Evolutionary conservation across 2,797 vertebrate species (phyloP), one percentile per base, ranked within the genome.

Genomic region (Psittacula echo): DNA sequence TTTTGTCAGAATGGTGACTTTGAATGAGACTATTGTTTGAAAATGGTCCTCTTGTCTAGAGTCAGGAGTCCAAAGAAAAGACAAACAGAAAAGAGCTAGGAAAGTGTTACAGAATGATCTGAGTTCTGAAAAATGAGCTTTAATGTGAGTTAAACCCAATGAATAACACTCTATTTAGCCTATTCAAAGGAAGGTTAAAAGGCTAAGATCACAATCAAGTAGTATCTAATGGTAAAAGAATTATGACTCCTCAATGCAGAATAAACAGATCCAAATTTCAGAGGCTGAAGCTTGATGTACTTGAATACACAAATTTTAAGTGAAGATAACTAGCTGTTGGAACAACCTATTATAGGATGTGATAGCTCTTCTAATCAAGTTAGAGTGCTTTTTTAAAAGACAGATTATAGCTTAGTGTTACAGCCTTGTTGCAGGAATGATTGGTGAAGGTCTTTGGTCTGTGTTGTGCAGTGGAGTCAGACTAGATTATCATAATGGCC

Each of bases 291-390:
- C 24, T 61, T 78, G 7, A 70, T 34, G 20, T 60, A 74, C 53
- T 84, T 67, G 34, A 34, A 85, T 30, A 78, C 9, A 47, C 13
- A 94, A 44, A 86, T 66, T 83, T 68, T 70, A 53, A 83, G 70
- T 2, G 4, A 95, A n/a, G 23, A 61, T 88, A 91, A 90, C 70
- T 85, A 77, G 67, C 47, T 93, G 47, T 79, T 93, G 64, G 51
- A 75, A 84, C n/a, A 68, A 48, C 19, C 19, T 89, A 51, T 91
- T 91, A 91, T 61, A 27, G 48, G 65, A 45, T 50, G 72, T 80
- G 68, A 73, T 56, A 73, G 74, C 47, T 82, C 70, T 81, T 86
- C 51, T 73, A 94, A 89, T 91, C 64, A 90, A 94, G n/a, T 74
- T 56, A 53, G 44, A 86, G 51, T 88, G 71, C 11, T 67, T 93